Evolutionary conservation across 1,140 invertebrate species (phyloP).

Genomic region (Aphis gossypii): DNA sequence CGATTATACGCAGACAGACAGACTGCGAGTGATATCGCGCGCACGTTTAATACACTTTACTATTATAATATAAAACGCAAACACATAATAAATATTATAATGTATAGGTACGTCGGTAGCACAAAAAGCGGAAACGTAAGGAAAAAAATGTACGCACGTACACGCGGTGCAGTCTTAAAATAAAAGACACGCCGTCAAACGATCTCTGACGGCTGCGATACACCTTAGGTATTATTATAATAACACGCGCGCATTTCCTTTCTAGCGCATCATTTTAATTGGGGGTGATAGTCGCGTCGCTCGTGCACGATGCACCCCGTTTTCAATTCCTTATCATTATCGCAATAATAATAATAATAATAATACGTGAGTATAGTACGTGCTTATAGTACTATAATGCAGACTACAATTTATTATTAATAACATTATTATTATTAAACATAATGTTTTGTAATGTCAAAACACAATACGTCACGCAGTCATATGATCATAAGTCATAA

Average conservation of each 20-base stretch:
- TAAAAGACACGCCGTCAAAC: conserved; percentile 34
- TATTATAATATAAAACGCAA: neutral
- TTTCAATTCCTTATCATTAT: neutral
- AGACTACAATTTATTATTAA: neutral
- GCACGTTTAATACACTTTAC: neutral
- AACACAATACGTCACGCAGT: neutral
- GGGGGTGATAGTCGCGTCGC: neutral
- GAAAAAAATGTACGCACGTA: neutral
- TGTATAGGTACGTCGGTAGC: neutral
- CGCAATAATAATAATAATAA: neutral
- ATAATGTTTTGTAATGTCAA: neutral
- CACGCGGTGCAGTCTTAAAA: conserved; percentile 15
- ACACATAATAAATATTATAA: neutral
- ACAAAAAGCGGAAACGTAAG: neutral
- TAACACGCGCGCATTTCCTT: neutral
- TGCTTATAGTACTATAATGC: neutral
- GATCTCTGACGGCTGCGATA: neutral
- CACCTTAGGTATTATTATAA: neutral
- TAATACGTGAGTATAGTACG: neutral
- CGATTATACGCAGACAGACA: neutral
- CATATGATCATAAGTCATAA: too few species aligned
- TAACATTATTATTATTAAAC: neutral
- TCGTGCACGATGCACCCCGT: neutral
- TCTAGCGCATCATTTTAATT: conserved; percentile 55
- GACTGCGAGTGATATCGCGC: neutral